Evolutionary conservation across 2,113 vertebrate genomes (phyloP).

Genomic region (Dunckerocampus dactyliophorus): DNA sequence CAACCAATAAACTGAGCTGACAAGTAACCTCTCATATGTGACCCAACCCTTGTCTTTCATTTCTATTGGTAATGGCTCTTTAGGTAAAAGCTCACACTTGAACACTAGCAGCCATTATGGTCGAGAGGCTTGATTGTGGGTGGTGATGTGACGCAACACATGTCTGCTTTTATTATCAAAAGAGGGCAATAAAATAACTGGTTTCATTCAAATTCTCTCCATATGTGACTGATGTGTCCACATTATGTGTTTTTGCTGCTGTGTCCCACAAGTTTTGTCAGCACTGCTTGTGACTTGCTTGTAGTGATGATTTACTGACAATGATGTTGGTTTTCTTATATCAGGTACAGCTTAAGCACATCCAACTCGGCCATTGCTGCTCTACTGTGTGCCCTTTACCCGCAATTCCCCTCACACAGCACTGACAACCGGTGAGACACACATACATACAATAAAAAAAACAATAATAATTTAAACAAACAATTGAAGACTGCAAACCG

Average conservation of each 20-base stretch:
- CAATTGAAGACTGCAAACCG: neutral
- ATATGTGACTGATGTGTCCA: neutral
- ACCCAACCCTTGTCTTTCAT: neutral
- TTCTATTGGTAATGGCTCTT: conserved; percentile 27
- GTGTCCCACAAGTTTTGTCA: neutral
- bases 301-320: neutral
- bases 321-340: conserved; percentile 3
- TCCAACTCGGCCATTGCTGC: conserved; percentile 95
- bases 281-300: neutral
- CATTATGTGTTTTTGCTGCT: neutral
- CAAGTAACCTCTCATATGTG: conserved; percentile 23
- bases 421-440: conserved; percentile 89
- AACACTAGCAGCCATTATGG: conserved; percentile 38
- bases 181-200: conserved; percentile 2
- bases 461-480: neutral
- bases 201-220: conserved; percentile 2
- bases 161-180: conserved; percentile 19
- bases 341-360: conserved; percentile 91
- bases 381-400: conserved; percentile 93
- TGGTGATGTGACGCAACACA: conserved; percentile 19
- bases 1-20: conserved; percentile 19
- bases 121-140: conserved; percentile 49
- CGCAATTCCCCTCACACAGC: conserved; percentile 95
- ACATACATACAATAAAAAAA: neutral
- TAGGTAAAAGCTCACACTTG: conserved; percentile 43